Evolutionary conservation across 2,888 invertebrate species (phyloP).

Genomic region (Adineta ricciae): DNA sequence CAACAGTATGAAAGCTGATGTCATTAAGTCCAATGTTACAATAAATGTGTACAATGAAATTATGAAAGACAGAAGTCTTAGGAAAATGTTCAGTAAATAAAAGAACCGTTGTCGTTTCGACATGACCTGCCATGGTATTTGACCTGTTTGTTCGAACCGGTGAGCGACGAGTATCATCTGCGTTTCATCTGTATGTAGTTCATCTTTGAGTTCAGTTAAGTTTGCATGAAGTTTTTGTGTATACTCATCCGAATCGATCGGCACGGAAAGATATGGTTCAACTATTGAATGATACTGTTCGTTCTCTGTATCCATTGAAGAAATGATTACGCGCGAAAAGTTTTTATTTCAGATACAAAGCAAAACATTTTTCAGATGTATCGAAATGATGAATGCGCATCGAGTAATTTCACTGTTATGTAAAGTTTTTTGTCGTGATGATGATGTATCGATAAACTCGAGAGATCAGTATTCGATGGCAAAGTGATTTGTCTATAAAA

Average conservation of each 20-base stretch:
- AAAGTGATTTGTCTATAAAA: constrained; percentile 1
- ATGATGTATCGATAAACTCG: not conserved
- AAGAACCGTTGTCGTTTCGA: not conserved
- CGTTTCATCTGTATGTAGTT: not conserved
- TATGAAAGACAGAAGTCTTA: constrained; percentile 16
- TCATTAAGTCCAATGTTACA: constrained; percentile 28
- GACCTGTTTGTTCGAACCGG: not conserved
- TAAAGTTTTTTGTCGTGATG: not conserved
- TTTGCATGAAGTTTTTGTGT: not conserved
- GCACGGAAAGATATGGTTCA: not conserved
- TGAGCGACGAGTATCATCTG: not conserved
- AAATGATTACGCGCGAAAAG: not conserved
- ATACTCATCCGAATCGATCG: not conserved
- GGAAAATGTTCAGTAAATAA: not conserved
- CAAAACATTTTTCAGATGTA: not conserved
- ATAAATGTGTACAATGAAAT: constrained; percentile 27
- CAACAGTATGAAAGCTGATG: constrained; percentile 24
- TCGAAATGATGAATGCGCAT: not conserved
- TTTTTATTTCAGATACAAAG: not conserved
- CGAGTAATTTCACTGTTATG: not conserved
- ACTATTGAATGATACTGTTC: not conserved
- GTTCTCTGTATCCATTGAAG: not conserved
- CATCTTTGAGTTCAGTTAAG: not conserved
- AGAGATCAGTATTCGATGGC: not conserved
- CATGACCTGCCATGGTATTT: not conserved